A percentile compares a stretch with the other conserved stretches of the same genome.
These are phyloP conservation scores for Laupala kohalensis DNA, from an alignment of 1,140 invertebrate species.

Conservation along the genomic window DNA sequence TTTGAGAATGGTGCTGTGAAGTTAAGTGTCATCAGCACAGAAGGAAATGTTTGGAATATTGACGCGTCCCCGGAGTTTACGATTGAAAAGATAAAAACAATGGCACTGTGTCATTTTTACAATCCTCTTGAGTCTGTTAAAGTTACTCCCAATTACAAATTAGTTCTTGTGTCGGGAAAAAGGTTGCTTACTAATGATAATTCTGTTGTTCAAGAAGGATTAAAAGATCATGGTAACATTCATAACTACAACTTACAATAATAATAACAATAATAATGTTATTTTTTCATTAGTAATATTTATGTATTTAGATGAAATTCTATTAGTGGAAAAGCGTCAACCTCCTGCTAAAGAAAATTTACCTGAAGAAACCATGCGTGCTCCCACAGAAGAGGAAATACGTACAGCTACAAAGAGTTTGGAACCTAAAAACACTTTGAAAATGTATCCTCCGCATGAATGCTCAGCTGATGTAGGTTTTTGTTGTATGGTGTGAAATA, in stretches of 20 bases:
- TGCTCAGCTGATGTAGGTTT: conserved; percentile 25
- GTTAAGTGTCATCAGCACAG: conserved; percentile 22
- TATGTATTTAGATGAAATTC: conserved; percentile 28
- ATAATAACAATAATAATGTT: background rate
- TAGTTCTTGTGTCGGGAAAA: conserved; percentile 25
- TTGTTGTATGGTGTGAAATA: background rate
- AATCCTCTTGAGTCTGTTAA: conserved; percentile 22
- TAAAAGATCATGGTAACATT: conserved; percentile 27
- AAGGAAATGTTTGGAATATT: conserved; percentile 25
- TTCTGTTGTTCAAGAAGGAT: conserved; percentile 24
- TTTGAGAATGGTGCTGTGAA: conserved; percentile 12
- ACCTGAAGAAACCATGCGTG: conserved; percentile 25
- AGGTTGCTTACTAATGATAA: conserved; percentile 26
- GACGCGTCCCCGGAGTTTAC: conserved; percentile 24
- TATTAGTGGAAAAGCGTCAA: conserved; percentile 26
- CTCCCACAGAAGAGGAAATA: conserved; percentile 31
- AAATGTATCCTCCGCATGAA: conserved; percentile 20
- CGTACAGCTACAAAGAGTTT: conserved; percentile 26
- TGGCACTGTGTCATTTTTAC: conserved; percentile 31
- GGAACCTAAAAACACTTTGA: conserved; percentile 22
- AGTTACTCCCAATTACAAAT: conserved; percentile 23
- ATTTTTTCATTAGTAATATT: background rate
- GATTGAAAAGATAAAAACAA: conserved; percentile 28
- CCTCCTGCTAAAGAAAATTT: conserved; percentile 20
- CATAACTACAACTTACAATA: background rate